These are phyloP conservation scores for Dugesia japonica DNA, from an alignment of 2,888 invertebrate genomes.

Conservation along the genomic window DNA sequence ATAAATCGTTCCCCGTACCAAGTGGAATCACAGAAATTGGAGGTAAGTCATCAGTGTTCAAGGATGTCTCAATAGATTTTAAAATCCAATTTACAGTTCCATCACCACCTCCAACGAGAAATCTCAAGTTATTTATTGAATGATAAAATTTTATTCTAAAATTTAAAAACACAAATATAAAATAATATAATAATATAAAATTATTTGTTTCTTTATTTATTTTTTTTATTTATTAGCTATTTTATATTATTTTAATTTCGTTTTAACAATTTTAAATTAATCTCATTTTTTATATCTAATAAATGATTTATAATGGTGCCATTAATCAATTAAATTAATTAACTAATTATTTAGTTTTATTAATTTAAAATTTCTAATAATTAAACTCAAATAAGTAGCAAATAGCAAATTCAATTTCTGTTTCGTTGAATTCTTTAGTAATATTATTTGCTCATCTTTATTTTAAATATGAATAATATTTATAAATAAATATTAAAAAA, in stretches of 20 bases:
- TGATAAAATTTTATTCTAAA: neutral
- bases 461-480: no score
- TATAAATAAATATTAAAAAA: no score
- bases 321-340: neutral
- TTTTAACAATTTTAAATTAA: neutral
- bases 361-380: neutral
- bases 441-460: no score
- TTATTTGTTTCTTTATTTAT: no score
- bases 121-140: neutral
- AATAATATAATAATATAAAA: no score
- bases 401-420: no score
- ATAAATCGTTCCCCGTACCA: neutral
- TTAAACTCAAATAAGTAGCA: no score
- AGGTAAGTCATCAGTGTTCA: neutral
- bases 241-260: neutral
- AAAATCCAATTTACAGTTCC: neutral
- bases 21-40: neutral
- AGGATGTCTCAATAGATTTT: neutral
- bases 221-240: no score
- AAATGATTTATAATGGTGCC: neutral
- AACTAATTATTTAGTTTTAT: neutral
- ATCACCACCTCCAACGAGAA: neutral
- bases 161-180: no score
- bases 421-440: no score
- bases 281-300: neutral